Base-by-base conservation (phyloP, 2,797 vertebrate species). In the Manis javanica region DNA sequence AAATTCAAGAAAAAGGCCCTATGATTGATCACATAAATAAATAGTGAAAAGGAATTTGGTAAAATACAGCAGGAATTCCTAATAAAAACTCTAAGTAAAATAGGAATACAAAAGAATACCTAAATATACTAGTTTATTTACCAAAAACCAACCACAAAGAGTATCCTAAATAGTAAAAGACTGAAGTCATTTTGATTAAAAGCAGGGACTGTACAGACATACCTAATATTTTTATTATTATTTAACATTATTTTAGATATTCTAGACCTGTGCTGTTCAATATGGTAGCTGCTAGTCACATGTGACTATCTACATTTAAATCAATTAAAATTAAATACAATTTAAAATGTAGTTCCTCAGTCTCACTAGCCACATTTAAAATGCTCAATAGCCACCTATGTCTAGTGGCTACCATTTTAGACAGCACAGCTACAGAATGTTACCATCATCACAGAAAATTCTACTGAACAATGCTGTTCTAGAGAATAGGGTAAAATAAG, bases 41-140 rank as follows among this genome's bases (percentile, higher is more conserved):
- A 72, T 55, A 63, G 68, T 88, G 61, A 82, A 82, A 82, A 88
- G 55, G 8, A 64, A 93, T 63, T 93, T 71, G 64, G 59, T 68
- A 87, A 81, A 64, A 81, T 53, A 51, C 34, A 72, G 34, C 21
- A 55, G 85, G 15, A 53, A 88, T 88, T 88, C 66, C 55, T 72
- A 74, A 87, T 63, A 63, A 72, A 87, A 87, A 78, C 18, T 61
- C 53, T 79, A 61, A 81, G 75, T 72, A 72, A 81, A 69, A 63
- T 87, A 72, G 68, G 55, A 82, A 74, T 64, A 72, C 82, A 59
- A 81, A 79, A 61, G 59, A 24, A 51, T 53, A 19, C 53, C 19
- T 87, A 81, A 11, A 81, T 91, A 72, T 61, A 83, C 14, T 42
- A 72, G 37, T 42, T 29, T 87, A 21, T 39, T 64, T 92, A 34